Conservation (phyloP, 2,797 vertebrate species). For the Gallinago solitaria region DNA sequence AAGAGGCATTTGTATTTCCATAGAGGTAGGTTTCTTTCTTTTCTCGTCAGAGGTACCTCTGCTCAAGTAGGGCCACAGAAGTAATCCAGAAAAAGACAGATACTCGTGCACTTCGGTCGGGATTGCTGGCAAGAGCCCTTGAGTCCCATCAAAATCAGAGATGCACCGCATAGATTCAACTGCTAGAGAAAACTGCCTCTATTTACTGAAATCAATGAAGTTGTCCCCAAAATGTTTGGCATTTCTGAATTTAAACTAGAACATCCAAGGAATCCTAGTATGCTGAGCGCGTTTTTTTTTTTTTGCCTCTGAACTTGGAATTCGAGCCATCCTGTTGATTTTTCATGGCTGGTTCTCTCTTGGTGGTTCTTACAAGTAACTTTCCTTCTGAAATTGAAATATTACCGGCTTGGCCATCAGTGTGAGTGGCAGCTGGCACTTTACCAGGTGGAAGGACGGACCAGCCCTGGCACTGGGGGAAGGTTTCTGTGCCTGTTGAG, state of each 20-base stretch:
- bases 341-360: background rate
- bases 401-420: background rate
- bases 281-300: background rate
- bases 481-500: background rate
- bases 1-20: background rate
- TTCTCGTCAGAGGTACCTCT: background rate
- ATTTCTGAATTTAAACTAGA: background rate
- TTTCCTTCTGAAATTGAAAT: background rate
- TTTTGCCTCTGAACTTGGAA: background rate
- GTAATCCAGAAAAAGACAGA: background rate
- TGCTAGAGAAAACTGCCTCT: background rate
- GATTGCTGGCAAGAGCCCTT: background rate
- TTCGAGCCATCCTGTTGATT: background rate
- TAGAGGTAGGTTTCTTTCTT: background rate
- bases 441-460: background rate
- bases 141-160: background rate
- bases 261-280: background rate
- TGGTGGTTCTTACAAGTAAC: background rate
- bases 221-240: background rate
- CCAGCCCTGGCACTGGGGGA: background rate
- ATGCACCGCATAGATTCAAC: background rate
- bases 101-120: background rate
- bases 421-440: background rate
- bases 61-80: background rate
- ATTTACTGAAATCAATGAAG: background rate